Conservation (phyloP, 1,140 invertebrate species). For the Drosophila carrolli region DNA sequence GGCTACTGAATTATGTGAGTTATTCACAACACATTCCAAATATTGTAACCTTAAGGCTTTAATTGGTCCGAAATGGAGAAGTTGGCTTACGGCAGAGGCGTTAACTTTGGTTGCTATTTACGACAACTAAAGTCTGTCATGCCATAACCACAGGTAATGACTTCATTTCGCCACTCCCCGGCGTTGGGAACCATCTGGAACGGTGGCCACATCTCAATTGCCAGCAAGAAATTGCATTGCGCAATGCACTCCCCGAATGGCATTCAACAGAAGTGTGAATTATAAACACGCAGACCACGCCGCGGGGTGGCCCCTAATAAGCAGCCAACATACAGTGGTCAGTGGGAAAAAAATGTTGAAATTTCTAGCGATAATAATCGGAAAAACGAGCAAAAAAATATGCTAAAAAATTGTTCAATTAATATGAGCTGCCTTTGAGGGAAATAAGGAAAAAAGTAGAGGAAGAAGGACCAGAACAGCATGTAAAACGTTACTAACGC, state of each 20-base stretch:
- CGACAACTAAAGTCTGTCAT: constrained; percentile 55
- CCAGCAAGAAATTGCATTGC: constrained; percentile 37
- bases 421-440: constrained; percentile 58
- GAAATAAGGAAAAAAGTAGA: neutral
- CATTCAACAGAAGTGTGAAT: constrained; percentile 76
- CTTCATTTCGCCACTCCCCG: constrained; percentile 49
- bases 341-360: constrained; percentile 35
- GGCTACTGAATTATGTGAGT: constrained; percentile 33
- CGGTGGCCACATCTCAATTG: neutral
- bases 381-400: constrained; percentile 60
- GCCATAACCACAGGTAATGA: constrained; percentile 69
- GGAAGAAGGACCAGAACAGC: constrained; percentile 2
- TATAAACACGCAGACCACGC: constrained; percentile 73
- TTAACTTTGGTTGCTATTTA: constrained; percentile 46
- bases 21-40: constrained; percentile 39
- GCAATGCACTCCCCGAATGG: constrained; percentile 48
- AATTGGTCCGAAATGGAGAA: constrained; percentile 13
- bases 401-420: constrained; percentile 77
- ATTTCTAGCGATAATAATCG: constrained; percentile 65
- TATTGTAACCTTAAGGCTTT: constrained; percentile 23
- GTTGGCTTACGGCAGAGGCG: constrained; percentile 26
- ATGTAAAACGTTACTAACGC: constrained; percentile 65
- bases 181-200: neutral
- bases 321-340: constrained; percentile 31
- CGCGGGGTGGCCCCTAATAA: constrained; percentile 50